Base-by-base conservation (phyloP, 2,888 invertebrate species). In the Phanerotoma sp. region DNA sequence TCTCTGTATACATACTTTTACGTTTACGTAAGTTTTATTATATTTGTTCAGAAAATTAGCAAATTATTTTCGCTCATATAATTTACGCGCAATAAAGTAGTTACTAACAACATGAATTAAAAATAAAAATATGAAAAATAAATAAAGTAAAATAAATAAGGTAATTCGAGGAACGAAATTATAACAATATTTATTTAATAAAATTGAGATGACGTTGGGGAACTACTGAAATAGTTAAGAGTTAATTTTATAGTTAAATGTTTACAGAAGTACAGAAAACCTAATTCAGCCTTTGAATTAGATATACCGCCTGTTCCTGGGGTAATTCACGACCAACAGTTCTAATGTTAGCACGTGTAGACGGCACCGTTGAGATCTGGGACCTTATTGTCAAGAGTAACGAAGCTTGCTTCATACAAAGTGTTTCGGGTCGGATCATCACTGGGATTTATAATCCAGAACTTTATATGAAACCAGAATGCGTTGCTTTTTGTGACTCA, bases 361-460 rank as follows among this genome's bases (percentile, higher is more conserved):
- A 92, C 78, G 93, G 93, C 3, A 83, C 81, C 54, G 78, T 91
- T 11, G 92, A 93, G 76, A 84, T 86, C 10, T 94, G 93, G 93
- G 88, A 92, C 78, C 78, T 93, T 53, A 75, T 88, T 54, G 78
- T 84, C 44, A 82, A 83, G 69, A 87, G 86, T 61, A 86, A 91
- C 63, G 82, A 84, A 60, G 83, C 89, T 0, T 83, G 84, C 56
- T 82, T 87, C 51, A 80, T 82, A 1, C 84, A 90, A 71, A 84
- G 82, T 54, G 77, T 88, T 15, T 63, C 63, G 28, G 86, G 86
- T 2, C 80, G 80, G 6, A 81, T 84, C 69, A 79, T 89, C n/a
- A 86, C 87, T 0, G 81, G 82, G 16, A 79, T 87, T 15, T 82
- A 81, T 33, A 79, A 83, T 44, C 86, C 87, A 68, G 79, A 82